These are phyloP conservation scores for Ochotona princeps DNA, from an alignment of 2,113 vertebrate species.

Conservation along the genomic window DNA sequence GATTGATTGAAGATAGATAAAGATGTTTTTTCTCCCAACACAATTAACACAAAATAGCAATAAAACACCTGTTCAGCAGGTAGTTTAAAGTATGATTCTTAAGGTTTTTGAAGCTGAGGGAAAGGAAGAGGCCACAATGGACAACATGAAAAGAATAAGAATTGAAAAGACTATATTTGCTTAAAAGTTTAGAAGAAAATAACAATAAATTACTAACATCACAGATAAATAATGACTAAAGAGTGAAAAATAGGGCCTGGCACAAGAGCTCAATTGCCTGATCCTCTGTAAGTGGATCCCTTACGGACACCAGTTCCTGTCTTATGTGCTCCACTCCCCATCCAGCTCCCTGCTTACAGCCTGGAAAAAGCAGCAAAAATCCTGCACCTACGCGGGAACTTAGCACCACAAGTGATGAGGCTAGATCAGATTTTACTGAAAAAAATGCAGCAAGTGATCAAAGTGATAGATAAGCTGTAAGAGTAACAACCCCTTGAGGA, in stretches of 20 bases:
- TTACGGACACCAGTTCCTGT: background rate
- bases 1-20: background rate
- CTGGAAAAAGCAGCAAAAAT: too few species aligned
- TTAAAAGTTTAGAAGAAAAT: background rate
- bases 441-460: background rate
- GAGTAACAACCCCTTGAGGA: background rate
- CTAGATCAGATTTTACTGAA: background rate
- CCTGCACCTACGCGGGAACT: too few species aligned
- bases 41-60: background rate
- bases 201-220: background rate
- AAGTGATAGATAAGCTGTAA: background rate
- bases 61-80: background rate
- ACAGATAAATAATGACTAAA: background rate
- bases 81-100: too few species aligned
- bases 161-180: background rate
- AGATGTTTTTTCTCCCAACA: background rate
- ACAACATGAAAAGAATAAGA: background rate
- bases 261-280: background rate
- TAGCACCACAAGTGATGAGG: background rate
- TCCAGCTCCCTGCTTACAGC: too few species aligned
- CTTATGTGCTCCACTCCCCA: too few species aligned
- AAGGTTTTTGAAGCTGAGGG: background rate
- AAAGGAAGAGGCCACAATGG: background rate
- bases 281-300: background rate
- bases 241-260: background rate